Evolutionary conservation across 2,797 vertebrate species (phyloP), one percentile per base, ranked within the genome.

Genomic region (Xenopus petersii): DNA sequence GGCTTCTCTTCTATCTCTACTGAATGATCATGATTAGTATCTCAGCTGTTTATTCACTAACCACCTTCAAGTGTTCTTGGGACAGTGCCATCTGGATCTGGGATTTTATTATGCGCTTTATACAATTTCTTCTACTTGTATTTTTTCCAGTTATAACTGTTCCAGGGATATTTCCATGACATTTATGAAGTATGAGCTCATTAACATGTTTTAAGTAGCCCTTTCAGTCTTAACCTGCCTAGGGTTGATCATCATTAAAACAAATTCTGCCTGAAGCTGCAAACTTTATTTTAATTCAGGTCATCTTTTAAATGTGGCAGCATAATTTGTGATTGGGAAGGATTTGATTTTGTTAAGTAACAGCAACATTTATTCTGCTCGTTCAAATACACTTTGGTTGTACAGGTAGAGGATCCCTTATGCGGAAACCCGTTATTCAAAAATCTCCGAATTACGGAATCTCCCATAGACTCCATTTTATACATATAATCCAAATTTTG

Each of bases 11-110:
- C 26, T 30, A 30, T 30, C 26, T 30, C 30, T 74, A 60, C 47
- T 70, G 71, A 79, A 74, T 79, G 71, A 74, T 79, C 77, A 79
- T 79, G 71, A 79, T 79, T 79, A 79, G 77, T 66, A 74, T 74
- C 71, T 55, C 21, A 62, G 13, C 71, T 79, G 71, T 79, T 70
- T 79, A 79, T 74, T 79, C 77, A 79, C 71, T 70, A 79, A 70
- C 77, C 71, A 79, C 77, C 77, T 79, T 79, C 77, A 79, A 79
- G 61, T 74, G 77, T 79, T 79, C 77, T 79, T 74, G 77, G 77
- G 67, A 70, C 48, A 6, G 46, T 79, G 77, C 77, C 77, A 79
- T 79, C 67, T 79, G 67, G 66, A 66, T 56, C 62, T 61, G 71
- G 71, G 66, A 79, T 70, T 74, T 70, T 70, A 16, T 47, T 70